Percentiles rank a stretch among this genome's conserved stretches.
Conservation (phyloP, 2,113 vertebrate genomes). For the Aptenodytes forsteri region DNA sequence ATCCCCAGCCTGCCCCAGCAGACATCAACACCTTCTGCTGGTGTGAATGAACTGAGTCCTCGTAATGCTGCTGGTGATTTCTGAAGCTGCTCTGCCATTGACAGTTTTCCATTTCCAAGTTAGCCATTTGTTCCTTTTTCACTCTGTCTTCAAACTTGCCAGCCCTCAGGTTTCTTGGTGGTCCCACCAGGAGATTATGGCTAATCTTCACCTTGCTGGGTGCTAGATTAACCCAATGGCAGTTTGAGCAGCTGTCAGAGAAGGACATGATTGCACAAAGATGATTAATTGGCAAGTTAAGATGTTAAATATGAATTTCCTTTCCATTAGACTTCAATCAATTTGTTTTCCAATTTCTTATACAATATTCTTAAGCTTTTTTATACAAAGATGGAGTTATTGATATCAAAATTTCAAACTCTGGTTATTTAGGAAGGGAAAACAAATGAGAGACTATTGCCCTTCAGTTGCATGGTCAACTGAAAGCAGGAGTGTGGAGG, state of each 20-base stretch:
- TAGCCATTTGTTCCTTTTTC: background rate
- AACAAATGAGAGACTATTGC: background rate
- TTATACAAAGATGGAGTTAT: background rate
- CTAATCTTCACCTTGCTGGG: background rate
- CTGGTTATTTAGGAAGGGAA: background rate
- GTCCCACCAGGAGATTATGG: background rate
- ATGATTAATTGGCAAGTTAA: background rate
- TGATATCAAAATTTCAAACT: background rate
- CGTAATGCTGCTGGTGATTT: background rate
- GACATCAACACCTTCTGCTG: background rate
- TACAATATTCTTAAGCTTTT: background rate
- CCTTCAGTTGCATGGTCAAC: background rate
- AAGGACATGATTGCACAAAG: background rate
- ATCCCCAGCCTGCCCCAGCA: background rate
- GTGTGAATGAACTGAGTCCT: background rate
- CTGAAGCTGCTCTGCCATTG: background rate
- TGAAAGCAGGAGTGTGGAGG: background rate
- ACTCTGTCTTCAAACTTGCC: background rate
- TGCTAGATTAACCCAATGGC: background rate
- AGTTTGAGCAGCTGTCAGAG: background rate
- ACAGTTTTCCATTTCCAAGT: background rate
- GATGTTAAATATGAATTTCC: background rate
- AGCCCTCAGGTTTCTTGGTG: background rate
- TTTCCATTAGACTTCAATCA: background rate
- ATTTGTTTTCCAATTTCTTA: background rate